phyloP scores from a whole-genome alignment of 2,797 vertebrate genomes.

The Sylvilagus floridanus region DNA sequence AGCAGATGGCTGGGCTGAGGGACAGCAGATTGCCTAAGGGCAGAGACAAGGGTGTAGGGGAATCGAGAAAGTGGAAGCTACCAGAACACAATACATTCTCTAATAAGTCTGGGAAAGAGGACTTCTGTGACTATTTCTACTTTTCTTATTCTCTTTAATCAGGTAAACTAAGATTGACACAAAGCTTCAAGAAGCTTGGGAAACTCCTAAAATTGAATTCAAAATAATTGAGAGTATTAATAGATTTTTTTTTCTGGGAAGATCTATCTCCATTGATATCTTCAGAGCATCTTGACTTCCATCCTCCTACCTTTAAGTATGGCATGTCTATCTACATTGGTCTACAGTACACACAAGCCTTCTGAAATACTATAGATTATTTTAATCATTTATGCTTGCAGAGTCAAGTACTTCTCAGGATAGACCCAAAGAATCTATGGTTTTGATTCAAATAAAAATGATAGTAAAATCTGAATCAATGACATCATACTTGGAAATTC shows the following conservation, averaged over 20 bases:
- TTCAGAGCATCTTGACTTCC: background rate
- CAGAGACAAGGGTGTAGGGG: slow-evolving; percentile 76
- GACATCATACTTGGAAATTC: background rate
- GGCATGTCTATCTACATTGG: background rate
- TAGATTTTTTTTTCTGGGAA: background rate
- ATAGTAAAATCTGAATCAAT: background rate
- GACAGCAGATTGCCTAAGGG: slow-evolving; percentile 88
- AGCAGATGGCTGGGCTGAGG: slow-evolving; percentile 89
- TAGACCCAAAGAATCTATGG: background rate
- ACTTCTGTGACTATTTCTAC: slow-evolving; percentile 1
- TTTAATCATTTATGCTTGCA: background rate
- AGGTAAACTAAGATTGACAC: background rate
- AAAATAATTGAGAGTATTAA: background rate
- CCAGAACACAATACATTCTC: slow-evolving; percentile 54
- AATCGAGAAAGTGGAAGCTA: slow-evolving; percentile 69
- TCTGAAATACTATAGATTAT: background rate
- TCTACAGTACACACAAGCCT: background rate
- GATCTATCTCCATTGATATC: background rate
- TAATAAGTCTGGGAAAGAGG: slow-evolving; percentile 39
- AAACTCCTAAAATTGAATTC: background rate
- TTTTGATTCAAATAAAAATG: background rate
- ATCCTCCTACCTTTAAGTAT: background rate
- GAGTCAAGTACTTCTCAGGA: background rate
- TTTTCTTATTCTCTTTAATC: background rate
- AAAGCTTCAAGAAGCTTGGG: background rate